Evolutionary conservation across 1,140 invertebrate species (phyloP), one percentile per base, ranked within the genome.

Genomic region (Muscidifurax raptorellus): DNA sequence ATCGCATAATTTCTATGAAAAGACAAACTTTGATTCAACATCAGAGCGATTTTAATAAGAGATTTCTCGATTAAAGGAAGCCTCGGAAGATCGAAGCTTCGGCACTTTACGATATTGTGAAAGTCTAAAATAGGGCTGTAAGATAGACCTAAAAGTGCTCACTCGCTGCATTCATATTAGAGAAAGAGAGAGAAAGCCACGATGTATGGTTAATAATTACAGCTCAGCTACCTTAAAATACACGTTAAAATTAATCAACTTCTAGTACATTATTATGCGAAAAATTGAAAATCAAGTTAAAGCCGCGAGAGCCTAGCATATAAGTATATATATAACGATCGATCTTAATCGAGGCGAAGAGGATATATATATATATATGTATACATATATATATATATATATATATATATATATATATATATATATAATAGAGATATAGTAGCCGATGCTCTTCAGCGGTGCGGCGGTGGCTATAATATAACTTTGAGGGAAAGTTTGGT

Each of bases 401-500:
- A n/a, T n/a, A n/a, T n/a, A n/a, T n/a, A n/a, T n/a, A n/a, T n/a
- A 9, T 12, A 22, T 1, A 59, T 2, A 87, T 85, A n/a, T n/a
- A n/a, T n/a, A n/a, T n/a, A n/a, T n/a, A n/a, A n/a, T 82, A 81
- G 85, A 71, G 36, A 40, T 40, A n/a, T n/a, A n/a, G n/a, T n/a
- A n/a, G 9, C 80, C 80, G 64, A 80, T 69, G 28, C 28, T 13
- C 67, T 40, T 47, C 30, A 22, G 2, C 27, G 83, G 30, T 36
- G 15, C 13, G 74, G 22, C 71, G 28, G 10, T n/a, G 9, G 74
- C 85, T 82, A 85, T 80, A 86, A 87, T 86, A 86, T 82, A 90
- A 90, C 89, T 90, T 90, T 86, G 86, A 82, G 79, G 36, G 84
- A 89, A 91, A 91, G 87, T 91, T 91, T 89, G 86, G 83, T 89